Evolutionary conservation across 2,888 invertebrate species (phyloP).

Genomic region (Aelia acuminata): DNA sequence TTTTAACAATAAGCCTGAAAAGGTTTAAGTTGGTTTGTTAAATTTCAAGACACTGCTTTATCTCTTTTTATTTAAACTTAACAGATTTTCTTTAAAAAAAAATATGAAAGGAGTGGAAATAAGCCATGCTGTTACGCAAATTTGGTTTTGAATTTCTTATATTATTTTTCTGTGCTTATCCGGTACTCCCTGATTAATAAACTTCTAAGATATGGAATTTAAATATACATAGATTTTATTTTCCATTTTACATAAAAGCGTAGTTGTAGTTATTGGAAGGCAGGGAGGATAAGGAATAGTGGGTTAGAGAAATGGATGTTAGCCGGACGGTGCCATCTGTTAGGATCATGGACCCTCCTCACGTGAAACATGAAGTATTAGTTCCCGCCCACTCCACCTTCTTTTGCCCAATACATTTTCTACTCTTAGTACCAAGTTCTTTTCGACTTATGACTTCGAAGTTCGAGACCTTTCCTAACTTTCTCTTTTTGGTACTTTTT

Average conservation of each 20-base stretch:
- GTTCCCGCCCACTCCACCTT: neutral
- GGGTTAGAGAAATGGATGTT: neutral
- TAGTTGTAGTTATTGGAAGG: neutral
- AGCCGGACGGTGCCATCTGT: neutral
- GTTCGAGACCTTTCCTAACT: neutral
- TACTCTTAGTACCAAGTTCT: neutral
- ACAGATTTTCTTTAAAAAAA: too few species aligned
- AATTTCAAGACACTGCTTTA: too few species aligned
- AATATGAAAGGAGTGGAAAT: too few species aligned
- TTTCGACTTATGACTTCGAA: neutral
- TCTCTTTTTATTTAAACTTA: too few species aligned
- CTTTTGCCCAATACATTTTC: neutral
- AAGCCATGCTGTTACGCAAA: too few species aligned
- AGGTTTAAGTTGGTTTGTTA: too few species aligned
- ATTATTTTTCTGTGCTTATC: too few species aligned
- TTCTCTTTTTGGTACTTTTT: neutral
- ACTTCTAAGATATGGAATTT: too few species aligned
- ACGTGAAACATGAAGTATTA: slow-evolving; percentile 16
- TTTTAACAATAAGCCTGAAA: too few species aligned
- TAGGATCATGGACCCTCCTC: slow-evolving; percentile 2
- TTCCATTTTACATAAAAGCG: neutral
- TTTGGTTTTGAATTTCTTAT: too few species aligned
- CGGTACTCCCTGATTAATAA: too few species aligned
- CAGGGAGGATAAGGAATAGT: neutral
- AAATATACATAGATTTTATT: too few species aligned